Conservation (phyloP, 2,888 invertebrate genomes). For the Yponomeuta malinellus region DNA sequence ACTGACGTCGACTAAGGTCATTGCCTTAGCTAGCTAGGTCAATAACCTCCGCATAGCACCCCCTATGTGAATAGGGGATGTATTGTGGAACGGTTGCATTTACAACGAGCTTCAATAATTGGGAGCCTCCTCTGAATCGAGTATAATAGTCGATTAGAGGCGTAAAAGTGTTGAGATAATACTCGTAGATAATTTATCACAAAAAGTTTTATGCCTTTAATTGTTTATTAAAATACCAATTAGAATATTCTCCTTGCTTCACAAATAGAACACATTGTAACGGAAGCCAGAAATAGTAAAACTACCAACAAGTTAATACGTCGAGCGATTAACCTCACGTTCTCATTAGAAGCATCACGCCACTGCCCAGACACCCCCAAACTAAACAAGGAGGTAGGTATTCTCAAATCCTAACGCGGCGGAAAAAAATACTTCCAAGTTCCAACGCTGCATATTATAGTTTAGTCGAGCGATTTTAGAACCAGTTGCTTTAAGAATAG, state of each 20-base stretch:
- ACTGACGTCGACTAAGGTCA: slow-evolving; percentile 48
- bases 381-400: not conserved
- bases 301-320: slow-evolving; percentile 10
- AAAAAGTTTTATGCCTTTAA: no score
- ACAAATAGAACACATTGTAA: not conserved
- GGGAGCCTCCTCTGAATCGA: no score
- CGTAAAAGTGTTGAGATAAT: no score
- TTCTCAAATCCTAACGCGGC: not conserved
- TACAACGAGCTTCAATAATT: not conserved
- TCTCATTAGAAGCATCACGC: slow-evolving; percentile 14
- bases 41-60: slow-evolving; percentile 39
- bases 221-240: not conserved
- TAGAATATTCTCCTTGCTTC: not conserved
- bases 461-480: not conserved
- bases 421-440: not conserved
- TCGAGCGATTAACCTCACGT: not conserved
- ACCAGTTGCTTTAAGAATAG: not conserved
- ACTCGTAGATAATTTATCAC: no score
- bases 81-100: not conserved
- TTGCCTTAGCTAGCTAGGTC: slow-evolving; percentile 38
- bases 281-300: not conserved
- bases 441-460: not conserved
- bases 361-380: slow-evolving; percentile 7
- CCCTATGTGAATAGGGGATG: slow-evolving; percentile 18
- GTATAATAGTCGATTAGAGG: no score